Conservation (phyloP, 2,113 vertebrate species). For the Oreochromis aureus region DNA sequence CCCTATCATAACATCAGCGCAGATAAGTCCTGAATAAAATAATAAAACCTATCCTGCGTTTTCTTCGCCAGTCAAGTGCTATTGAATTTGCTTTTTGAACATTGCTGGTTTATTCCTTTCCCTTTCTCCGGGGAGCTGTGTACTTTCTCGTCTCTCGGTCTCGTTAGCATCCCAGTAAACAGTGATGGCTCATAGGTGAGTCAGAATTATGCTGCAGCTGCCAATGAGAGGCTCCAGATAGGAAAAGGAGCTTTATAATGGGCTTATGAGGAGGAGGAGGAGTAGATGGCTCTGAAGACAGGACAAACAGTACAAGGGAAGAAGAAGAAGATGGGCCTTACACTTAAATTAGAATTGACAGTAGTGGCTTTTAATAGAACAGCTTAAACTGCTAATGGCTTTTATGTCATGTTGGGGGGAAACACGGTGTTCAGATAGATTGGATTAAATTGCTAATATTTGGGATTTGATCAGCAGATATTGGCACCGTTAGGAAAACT, state of each 20-base stretch:
- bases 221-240: not conserved
- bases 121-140: not conserved
- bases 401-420: not conserved
- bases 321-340: slow-evolving; percentile 2
- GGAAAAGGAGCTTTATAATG: slow-evolving; percentile 17
- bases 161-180: slow-evolving; percentile 16
- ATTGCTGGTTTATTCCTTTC: not conserved
- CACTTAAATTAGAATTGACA: slow-evolving; percentile 16
- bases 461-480: not conserved
- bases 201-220: slow-evolving; percentile 13
- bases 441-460: slow-evolving; percentile 19
- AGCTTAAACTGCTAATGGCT: slow-evolving; percentile 14
- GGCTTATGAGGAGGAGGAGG: slow-evolving; percentile 22
- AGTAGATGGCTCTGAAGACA: not conserved
- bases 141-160: not conserved
- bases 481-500: not conserved
- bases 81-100: not conserved
- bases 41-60: not conserved
- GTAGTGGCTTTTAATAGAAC: slow-evolving; percentile 22
- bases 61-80: not conserved
- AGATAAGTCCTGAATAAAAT: not conserved
- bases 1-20: not conserved
- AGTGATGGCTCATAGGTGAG: slow-evolving; percentile 35
- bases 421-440: not conserved
- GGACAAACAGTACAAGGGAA: slow-evolving; percentile 14